A percentile compares a stretch with the other conserved stretches of the same genome.
Evolutionary conservation across 1,140 invertebrate genomes (phyloP).

Genomic region (Drosophila chauvacae): DNA sequence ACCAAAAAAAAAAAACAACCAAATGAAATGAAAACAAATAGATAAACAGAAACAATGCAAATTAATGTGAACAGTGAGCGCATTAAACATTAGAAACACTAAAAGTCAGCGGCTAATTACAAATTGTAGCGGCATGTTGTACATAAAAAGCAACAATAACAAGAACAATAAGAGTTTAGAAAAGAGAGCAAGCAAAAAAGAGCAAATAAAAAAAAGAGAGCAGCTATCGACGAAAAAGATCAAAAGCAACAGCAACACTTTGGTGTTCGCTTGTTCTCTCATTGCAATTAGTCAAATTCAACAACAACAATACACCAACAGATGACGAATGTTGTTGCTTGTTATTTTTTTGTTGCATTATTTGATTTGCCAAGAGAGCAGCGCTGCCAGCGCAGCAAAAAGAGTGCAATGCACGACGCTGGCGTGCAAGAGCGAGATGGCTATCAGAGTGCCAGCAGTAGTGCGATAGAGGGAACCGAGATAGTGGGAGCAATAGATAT

Average conservation of each 20-base stretch:
- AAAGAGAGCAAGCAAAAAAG: background rate
- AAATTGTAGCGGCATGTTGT: constrained; percentile 65
- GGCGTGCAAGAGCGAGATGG: constrained; percentile 34
- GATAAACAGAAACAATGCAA: constrained; percentile 69
- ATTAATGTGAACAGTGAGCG: constrained; percentile 69
- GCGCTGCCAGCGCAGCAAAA: constrained; percentile 32
- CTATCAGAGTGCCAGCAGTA: constrained; percentile 28
- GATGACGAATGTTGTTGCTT: constrained; percentile 41
- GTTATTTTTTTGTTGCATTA: constrained; percentile 45
- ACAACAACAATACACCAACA: constrained; percentile 35
- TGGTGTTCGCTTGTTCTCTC: constrained; percentile 23
- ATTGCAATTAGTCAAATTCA: constrained; percentile 77
- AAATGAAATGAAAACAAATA: constrained; percentile 18
- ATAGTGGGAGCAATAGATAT: constrained; percentile 30
- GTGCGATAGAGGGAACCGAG: constrained; percentile 36
- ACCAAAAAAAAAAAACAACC: constrained; percentile 18
- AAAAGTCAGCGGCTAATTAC: constrained; percentile 73
- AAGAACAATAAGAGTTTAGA: constrained; percentile 24
- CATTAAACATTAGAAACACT: constrained; percentile 58
- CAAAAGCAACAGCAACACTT: constrained; percentile 49
- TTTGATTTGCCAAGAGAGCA: constrained; percentile 70
- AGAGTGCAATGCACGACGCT: constrained; percentile 72
- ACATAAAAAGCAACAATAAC: constrained; percentile 47
- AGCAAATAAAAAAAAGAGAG: constrained; percentile 22
- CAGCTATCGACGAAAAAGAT: constrained; percentile 43